Evolutionary conservation across 2,113 vertebrate genomes (phyloP), one percentile per base, ranked within the genome.

Genomic region (Ginglymostoma cirratum): DNA sequence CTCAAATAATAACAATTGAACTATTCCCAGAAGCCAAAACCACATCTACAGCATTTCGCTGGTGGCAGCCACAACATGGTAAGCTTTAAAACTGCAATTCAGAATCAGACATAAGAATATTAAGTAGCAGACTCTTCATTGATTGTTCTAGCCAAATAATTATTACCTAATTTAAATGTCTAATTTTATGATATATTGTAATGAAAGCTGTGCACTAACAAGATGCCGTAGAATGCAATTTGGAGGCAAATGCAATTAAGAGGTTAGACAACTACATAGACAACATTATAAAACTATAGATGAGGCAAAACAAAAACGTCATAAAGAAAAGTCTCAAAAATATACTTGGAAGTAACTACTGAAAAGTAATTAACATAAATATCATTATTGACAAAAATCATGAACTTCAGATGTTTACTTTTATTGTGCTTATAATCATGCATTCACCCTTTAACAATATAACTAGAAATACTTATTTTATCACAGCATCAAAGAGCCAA

Each of bases 21-120:
- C 96, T 99, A 17, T 99, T 98, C 2, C 97, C 98, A 70, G 97
- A 98, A 24, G 99, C 99, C 80, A 99, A 99, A 97, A 98, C 98
- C 0, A 95, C 98, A 0, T 98, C 98, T 96, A 99, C 99, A 0
- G 98, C 99, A 12, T 99, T 99, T 96, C 98, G 99, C 34, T 99
- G 99, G 99, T 99, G 99, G 99, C 99, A 99, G 96, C 99, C 99
- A 0, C 98, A 99, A 6, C 99, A 99, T 0, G 99, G 99, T 99
- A 95, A 96, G 96, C 76, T 87, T 48, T 38, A 55, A 55, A 67
- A 34, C 65, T n/a, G 42, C 19, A 67, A 19, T 67, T 45, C 30
- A 65, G 89, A 86, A 86, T 86, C 45, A 24, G 83, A 24, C 8
- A 48, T 48, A 34, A 52, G 15, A 61, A 5, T 17, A 55, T 10